Evolutionary conservation across 2,797 vertebrate genomes (phyloP).

Genomic region (Myotis pilosus): DNA sequence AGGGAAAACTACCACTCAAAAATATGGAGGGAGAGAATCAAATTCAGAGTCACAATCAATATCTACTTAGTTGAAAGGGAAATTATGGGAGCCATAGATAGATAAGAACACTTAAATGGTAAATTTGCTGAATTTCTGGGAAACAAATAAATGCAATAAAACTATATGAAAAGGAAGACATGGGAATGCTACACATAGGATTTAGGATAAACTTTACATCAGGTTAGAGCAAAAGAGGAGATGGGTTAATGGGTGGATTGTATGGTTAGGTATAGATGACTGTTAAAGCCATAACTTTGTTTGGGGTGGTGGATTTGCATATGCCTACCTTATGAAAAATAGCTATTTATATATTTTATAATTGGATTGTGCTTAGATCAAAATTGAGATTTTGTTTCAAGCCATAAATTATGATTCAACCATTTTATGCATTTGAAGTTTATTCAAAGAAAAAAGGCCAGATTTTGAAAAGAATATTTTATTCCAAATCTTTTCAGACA

Average conservation of each 20-base stretch:
- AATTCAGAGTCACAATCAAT: neutral
- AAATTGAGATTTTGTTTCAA: neutral
- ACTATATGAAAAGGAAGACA: neutral
- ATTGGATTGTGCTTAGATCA: neutral
- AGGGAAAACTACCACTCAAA: neutral
- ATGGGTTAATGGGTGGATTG: neutral
- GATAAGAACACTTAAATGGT: neutral
- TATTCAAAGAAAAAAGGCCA: neutral
- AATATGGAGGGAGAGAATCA: neutral
- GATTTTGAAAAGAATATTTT: conserved; percentile 7
- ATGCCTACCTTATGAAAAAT: neutral
- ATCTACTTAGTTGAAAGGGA: neutral
- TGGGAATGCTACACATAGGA: neutral
- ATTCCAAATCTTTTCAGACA: neutral
- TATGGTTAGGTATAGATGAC: neutral
- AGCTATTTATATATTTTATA: neutral
- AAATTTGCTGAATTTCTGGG: neutral
- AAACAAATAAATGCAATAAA: neutral
- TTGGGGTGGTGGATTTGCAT: neutral
- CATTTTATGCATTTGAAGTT: neutral
- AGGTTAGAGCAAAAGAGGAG: neutral
- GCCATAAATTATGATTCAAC: neutral
- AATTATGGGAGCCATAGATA: neutral
- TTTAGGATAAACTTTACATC: neutral
- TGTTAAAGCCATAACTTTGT: neutral